Evolutionary conservation across 2,888 invertebrate species (phyloP).

Genomic region (Acanthococcus lagerstroemiae): DNA sequence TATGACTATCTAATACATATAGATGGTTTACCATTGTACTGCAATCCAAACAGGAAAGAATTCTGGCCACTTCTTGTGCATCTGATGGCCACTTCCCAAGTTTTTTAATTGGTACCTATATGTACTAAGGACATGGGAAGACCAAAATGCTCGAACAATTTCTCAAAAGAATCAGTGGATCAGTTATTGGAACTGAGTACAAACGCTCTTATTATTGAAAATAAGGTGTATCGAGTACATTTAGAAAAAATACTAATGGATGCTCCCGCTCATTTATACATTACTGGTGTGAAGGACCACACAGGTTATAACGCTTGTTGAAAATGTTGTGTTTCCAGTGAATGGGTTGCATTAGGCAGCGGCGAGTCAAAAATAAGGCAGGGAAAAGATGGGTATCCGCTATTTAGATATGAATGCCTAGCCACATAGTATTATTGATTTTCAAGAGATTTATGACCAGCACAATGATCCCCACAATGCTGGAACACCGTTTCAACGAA

Average conservation of each 20-base stretch:
- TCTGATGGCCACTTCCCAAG: neutral
- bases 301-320: neutral
- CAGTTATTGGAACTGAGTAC: neutral
- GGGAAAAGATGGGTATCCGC: neutral
- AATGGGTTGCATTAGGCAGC: neutral
- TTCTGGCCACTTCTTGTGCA: neutral
- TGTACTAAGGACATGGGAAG: too few relatives aligned
- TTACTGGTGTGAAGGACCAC: neutral
- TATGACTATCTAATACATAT: neutral
- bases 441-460: neutral
- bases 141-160: too few relatives aligned
- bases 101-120: too few relatives aligned
- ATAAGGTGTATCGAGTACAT: neutral
- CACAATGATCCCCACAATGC: too few relatives aligned
- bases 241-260: neutral
- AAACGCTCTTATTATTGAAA: neutral
- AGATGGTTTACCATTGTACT: too few relatives aligned
- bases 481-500: too few relatives aligned
- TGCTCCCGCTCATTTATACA: neutral
- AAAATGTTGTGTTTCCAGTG: neutral
- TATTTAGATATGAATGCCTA: neutral
- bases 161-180: too few relatives aligned
- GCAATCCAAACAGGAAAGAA: neutral
- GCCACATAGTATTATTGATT: neutral
- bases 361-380: neutral